Conservation (phyloP, 2,797 vertebrate genomes). For the Cyclura pinguis region DNA sequence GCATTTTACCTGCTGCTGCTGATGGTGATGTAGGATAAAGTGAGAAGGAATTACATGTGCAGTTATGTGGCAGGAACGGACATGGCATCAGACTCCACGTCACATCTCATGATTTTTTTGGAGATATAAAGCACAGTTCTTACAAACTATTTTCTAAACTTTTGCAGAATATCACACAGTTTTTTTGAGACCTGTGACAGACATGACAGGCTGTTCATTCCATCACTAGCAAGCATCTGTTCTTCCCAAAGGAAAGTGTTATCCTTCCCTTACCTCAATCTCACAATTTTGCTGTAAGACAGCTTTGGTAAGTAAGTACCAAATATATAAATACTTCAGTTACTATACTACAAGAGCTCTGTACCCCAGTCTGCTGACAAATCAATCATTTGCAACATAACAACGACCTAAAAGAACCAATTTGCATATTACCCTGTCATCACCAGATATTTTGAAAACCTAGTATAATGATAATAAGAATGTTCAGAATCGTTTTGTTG, state of each 20-base stretch:
- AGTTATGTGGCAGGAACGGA: not conserved
- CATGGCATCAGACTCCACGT: too few relatives aligned
- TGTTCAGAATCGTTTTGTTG: too few relatives aligned
- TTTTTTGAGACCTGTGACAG: not conserved
- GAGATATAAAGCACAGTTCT: not conserved
- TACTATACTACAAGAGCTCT: not conserved
- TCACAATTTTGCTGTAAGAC: not conserved
- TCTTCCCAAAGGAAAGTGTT: not conserved
- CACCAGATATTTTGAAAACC: too few relatives aligned
- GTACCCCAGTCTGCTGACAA: not conserved
- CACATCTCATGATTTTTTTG: not conserved
- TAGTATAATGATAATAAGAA: too few relatives aligned
- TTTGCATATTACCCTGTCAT: too few relatives aligned
- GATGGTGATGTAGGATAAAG: not conserved
- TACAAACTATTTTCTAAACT: too few relatives aligned
- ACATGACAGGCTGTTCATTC: not conserved
- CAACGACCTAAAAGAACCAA: not conserved
- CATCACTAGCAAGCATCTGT: not conserved
- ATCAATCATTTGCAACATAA: not conserved
- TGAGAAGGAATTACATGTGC: not conserved
- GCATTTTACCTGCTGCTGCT: not conserved
- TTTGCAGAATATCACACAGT: not conserved
- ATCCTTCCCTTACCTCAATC: not conserved
- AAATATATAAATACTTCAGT: too few relatives aligned
- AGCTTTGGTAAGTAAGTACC: not conserved